phyloP scores from a whole-genome alignment of 2,888 invertebrate genomes.

The Amiota mariae region DNA sequence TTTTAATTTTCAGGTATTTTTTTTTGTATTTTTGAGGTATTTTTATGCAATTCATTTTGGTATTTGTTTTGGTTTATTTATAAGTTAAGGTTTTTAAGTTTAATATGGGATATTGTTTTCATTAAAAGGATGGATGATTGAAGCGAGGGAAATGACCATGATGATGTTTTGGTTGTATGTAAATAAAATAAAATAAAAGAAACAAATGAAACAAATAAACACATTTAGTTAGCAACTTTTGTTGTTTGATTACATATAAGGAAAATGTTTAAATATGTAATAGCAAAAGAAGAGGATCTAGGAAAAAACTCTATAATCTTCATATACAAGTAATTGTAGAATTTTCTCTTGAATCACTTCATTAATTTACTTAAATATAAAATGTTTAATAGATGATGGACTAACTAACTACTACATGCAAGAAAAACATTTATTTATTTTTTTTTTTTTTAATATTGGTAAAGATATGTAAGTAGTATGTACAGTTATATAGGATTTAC shows the following conservation, averaged over 20 bases:
- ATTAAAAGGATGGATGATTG: constrained; percentile 56
- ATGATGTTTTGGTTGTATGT: constrained; percentile 65
- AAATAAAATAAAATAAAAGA: constrained; percentile 58
- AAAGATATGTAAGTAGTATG: too few relatives aligned
- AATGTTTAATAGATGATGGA: constrained; percentile 12
- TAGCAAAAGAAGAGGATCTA: constrained; percentile 5
- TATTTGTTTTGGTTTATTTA: constrained; percentile 29
- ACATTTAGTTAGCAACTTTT: constrained; percentile 72
- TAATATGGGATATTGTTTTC: constrained; percentile 49
- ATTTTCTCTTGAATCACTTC: too few relatives aligned
- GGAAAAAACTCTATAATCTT: not conserved
- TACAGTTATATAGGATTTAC: not conserved
- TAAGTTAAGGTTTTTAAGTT: constrained; percentile 42
- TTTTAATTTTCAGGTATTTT: constrained; percentile 36
- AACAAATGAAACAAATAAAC: constrained; percentile 70
- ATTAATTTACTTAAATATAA: constrained; percentile 17
- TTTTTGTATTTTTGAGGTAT: not conserved
- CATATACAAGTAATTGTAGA: too few relatives aligned
- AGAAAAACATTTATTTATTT: not conserved
- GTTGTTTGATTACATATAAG: constrained; percentile 33
- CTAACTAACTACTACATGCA: constrained; percentile 23
- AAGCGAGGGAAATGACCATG: constrained; percentile 73
- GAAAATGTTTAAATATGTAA: constrained; percentile 8
- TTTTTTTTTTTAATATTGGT: too few relatives aligned
- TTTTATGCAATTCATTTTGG: constrained; percentile 46